Percentiles rank a stretch among this genome's conserved stretches.
Evolutionary conservation across 2,797 vertebrate species (phyloP).

Genomic region (Microhierax caerulescens): DNA sequence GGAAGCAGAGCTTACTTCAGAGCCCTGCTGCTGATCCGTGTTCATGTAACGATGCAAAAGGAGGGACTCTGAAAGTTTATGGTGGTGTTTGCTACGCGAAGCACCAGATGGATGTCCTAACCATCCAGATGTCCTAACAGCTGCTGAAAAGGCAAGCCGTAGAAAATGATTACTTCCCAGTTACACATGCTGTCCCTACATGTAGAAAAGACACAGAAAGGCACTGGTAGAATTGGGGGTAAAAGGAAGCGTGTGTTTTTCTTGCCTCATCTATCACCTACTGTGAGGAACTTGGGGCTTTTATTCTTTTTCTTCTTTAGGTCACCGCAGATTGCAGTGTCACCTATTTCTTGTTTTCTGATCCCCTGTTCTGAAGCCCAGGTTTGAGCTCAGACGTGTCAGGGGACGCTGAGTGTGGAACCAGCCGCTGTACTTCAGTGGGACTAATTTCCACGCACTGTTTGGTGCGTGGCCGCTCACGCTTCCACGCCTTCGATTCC

Average conservation of each 20-base stretch:
- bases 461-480: not conserved
- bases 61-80: not conserved
- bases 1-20: not conserved
- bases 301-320: not conserved
- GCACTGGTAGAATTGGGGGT: not conserved
- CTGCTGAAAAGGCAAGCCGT: not conserved
- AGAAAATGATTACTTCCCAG: not conserved
- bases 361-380: not conserved
- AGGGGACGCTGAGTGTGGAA: not conserved
- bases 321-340: not conserved
- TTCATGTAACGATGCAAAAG: not conserved
- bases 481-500: not conserved
- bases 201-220: not conserved
- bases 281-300: not conserved
- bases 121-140: conserved; percentile 19
- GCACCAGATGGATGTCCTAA: not conserved
- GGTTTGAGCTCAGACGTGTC: not conserved
- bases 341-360: not conserved
- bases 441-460: fast-evolving
- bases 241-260: not conserved
- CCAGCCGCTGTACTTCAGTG: not conserved
- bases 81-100: not conserved
- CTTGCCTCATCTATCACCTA: not conserved
- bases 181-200: not conserved
- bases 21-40: not conserved